These are phyloP conservation scores for Vultur gryphus DNA, from an alignment of 2,797 vertebrate species.

Conservation along the genomic window DNA sequence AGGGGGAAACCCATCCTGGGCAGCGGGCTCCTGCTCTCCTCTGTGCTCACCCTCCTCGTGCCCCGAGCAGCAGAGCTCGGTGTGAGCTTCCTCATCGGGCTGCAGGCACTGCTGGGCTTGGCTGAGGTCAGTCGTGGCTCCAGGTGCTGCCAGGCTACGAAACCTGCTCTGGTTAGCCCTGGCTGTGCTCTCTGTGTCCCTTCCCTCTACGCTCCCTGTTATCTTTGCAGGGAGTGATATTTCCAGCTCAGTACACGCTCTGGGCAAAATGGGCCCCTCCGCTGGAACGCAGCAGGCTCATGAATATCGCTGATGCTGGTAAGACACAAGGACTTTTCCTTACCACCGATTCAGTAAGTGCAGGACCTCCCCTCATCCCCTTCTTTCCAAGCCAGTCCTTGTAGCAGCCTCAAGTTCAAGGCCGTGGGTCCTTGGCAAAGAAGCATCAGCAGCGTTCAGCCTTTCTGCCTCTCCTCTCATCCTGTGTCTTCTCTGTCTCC, in stretches of 20 bases:
- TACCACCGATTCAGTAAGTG: neutral
- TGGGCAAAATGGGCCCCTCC: constrained; percentile 91
- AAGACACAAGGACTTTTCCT: neutral
- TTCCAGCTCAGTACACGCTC: constrained; percentile 86
- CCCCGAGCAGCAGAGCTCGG: constrained; percentile 79
- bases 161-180: neutral
- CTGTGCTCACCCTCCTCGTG: constrained; percentile 80
- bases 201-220: neutral
- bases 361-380: neutral
- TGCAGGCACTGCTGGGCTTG: constrained; percentile 82
- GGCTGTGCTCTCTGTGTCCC: neutral
- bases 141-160: neutral
- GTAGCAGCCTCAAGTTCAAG: neutral
- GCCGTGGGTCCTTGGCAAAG: neutral
- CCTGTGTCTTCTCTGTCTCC: neutral
- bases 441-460: neutral
- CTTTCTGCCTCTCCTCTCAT: neutral
- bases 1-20: constrained; percentile 82
- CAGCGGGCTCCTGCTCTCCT: constrained; percentile 79
- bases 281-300: constrained; percentile 81
- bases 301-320: constrained; percentile 79
- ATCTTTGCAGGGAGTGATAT: constrained; percentile 80
- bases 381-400: neutral
- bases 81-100: constrained; percentile 75
- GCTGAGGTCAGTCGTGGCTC: constrained; percentile 75